Evolutionary conservation across 2,797 vertebrate species (phyloP), one percentile per base, ranked within the genome.

Genomic region (Hemitrygon akajei): DNA sequence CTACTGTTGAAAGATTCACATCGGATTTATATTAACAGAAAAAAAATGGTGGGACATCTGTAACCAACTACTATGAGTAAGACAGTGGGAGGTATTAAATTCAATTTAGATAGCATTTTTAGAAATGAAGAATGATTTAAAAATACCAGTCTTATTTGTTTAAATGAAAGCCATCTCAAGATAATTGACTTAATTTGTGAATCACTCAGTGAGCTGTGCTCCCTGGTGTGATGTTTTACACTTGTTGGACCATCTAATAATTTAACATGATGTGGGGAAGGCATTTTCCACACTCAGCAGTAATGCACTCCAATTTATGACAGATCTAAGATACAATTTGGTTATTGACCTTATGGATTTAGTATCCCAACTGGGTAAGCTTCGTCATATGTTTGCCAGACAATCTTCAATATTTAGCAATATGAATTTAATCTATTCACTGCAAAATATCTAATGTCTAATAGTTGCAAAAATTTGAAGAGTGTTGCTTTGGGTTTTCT

Each of bases 21-120:
- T 66, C 86, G 66, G 86, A 89, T 89, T 63, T 89, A 89, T 66
- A 34, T 66, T 89, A 34, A 66, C 30, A 66, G 60, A 66, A 89
- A 66, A 66, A n/a, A 89, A 89, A 30, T 66, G 58, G 89, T 89
- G 60, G 60, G 86, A 89, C 86, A 89, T 89, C 86, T 89, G 86
- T n/a, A 89, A 89, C 25, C 27, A n/a, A n/a, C 58, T 89, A 34
- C 66, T 89, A 20, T 34, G 86, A 89, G 86, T 66, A 89, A 89
- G 86, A 34, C 86, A 89, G 86, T 66, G 86, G 86, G 86, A 69
- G 63, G 60, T 89, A 66, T 89, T 89, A 89, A 66, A 25, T 69
- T 89, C 63, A 89, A 89, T 89, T 89, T 66, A 37, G 63, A 37
- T 63, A 56, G 82, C 11, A 22, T 89, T 89, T 87, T 69, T 89